A percentile compares a stretch with the other conserved stretches of the same genome.
Conservation (phyloP, 2,888 invertebrate genomes). For the Ophion ellenae region DNA sequence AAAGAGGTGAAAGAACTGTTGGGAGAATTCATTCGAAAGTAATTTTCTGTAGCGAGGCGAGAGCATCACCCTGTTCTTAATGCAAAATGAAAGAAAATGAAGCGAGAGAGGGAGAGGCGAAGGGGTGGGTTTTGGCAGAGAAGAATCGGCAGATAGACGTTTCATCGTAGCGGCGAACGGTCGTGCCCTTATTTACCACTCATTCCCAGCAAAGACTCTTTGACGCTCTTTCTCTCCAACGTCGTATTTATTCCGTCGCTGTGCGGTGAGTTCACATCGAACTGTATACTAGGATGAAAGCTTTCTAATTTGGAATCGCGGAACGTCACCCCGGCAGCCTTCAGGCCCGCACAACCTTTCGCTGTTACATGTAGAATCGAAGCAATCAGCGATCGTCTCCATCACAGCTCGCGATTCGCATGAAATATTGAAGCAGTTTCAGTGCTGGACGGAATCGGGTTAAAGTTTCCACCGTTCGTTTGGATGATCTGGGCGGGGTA, state of each 20-base stretch:
- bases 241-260: conserved; percentile 7
- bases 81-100: conserved; percentile 41
- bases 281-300: conserved; percentile 26
- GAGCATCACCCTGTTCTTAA: conserved; percentile 41
- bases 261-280: conserved; percentile 4
- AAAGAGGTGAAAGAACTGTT: conserved; percentile 31
- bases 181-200: conserved; percentile 37
- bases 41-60: conserved; percentile 41
- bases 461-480: conserved; percentile 53
- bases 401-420: not conserved
- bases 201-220: conserved; percentile 12
- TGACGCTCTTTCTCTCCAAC: conserved; percentile 15
- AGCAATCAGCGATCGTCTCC: conserved; percentile 8
- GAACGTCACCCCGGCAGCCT: not conserved
- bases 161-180: conserved; percentile 34
- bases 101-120: not conserved
- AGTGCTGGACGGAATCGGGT: conserved; percentile 54
- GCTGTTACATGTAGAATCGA: conserved; percentile 17
- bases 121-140: not conserved
- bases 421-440: conserved; percentile 54
- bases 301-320: conserved; percentile 17
- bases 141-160: conserved; percentile 27
- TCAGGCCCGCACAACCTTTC: not conserved
- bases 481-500: conserved; percentile 37
- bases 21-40: conserved; percentile 56